These are phyloP conservation scores for Chaenogobius annularis DNA, from an alignment of 2,113 vertebrate genomes.

Conservation along the genomic window DNA sequence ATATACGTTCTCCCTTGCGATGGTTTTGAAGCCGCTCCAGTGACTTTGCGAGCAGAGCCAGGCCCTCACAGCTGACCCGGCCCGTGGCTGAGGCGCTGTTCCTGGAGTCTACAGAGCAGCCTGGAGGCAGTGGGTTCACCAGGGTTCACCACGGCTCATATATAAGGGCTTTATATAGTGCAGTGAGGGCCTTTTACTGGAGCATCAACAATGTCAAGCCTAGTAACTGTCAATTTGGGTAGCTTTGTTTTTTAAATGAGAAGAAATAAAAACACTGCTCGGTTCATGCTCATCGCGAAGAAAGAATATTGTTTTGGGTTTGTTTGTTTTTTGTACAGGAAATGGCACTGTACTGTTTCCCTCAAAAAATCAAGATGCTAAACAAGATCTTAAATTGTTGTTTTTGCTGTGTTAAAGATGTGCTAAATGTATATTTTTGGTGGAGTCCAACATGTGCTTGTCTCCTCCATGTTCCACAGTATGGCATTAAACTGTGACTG, in stretches of 20 bases:
- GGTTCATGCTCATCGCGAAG: no score
- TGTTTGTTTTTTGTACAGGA: no score
- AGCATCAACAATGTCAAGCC: constrained; percentile 6
- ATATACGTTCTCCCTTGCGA: background rate
- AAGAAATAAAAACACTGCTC: background rate
- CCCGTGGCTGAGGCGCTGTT: constrained; percentile 4
- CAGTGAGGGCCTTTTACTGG: background rate
- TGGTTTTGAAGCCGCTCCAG: no score
- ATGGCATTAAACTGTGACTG: no score
- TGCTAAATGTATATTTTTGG: no score
- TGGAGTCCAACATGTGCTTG: no score
- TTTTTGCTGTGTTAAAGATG: no score
- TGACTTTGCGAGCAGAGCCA: background rate
- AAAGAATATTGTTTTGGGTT: no score
- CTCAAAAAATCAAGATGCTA: no score
- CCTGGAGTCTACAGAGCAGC: constrained; percentile 2
- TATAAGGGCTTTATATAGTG: background rate
- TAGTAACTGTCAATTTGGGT: constrained; percentile 8
- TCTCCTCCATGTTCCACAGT: no score
- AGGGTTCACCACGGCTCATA: background rate
- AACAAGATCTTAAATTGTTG: no score
- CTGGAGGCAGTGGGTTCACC: background rate
- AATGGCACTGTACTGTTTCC: no score
- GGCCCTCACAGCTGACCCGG: constrained; percentile 12
- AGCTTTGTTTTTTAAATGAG: constrained; percentile 12